These are phyloP conservation scores for Hemibagrus guttatus DNA, from an alignment of 2,797 vertebrate species.

Conservation along the genomic window DNA sequence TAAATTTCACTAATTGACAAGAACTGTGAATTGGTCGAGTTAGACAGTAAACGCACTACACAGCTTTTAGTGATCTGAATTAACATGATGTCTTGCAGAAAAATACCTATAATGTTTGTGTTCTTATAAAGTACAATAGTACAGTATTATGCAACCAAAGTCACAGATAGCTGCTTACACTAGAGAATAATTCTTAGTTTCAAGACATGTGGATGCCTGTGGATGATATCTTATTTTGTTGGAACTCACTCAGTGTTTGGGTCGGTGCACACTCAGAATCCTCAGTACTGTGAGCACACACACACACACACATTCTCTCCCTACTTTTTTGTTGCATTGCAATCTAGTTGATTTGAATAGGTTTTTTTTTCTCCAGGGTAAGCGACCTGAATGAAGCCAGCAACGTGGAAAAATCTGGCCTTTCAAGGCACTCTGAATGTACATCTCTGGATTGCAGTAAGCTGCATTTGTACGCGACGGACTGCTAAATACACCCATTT, in stretches of 20 bases:
- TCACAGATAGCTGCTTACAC: constrained; percentile 5
- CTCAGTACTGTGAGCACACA: constrained; percentile 37
- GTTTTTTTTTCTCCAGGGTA: constrained; percentile 71
- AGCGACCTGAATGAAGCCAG: constrained; percentile 97
- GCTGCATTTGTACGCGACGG: constrained; percentile 97
- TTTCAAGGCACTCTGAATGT: constrained; percentile 97
- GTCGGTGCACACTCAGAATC: constrained; percentile 70
- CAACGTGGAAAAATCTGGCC: constrained; percentile 99
- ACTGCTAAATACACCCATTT: constrained; percentile 99
- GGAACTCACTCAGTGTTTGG: constrained; percentile 82
- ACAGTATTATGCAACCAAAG: constrained; percentile 9
- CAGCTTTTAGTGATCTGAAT: background rate
- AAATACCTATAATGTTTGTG: background rate
- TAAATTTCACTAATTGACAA: background rate
- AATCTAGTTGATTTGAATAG: constrained; percentile 95
- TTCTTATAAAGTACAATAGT: background rate
- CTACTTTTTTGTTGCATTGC: constrained; percentile 71
- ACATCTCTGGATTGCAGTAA: constrained; percentile 97
- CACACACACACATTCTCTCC: constrained; percentile 56
- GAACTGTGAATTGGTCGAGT: background rate
- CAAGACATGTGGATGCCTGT: constrained; percentile 20
- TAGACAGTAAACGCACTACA: background rate
- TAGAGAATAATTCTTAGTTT: constrained; percentile 16
- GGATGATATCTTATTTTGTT: constrained; percentile 87
- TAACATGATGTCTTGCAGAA: background rate